A percentile compares a stretch with the other conserved stretches of the same genome.
Conservation (phyloP, 2,797 vertebrate species). For the Sebastes paucispinis region DNA sequence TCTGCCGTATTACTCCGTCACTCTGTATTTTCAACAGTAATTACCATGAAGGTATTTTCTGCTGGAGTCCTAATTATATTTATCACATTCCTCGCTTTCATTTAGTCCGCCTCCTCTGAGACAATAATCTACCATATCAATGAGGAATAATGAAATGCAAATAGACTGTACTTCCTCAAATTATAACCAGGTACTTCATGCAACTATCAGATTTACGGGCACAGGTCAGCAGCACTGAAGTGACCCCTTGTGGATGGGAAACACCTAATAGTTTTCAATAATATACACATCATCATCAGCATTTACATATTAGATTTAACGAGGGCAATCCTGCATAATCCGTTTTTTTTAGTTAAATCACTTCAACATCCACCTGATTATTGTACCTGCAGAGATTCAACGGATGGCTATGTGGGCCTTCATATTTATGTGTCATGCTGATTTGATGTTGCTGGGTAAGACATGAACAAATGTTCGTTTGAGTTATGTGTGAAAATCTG, state of each 20-base stretch:
- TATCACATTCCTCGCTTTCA: slow-evolving; percentile 54
- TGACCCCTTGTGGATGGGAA: neutral
- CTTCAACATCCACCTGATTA: neutral
- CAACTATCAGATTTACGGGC: slow-evolving; percentile 39
- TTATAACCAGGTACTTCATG: slow-evolving; percentile 20
- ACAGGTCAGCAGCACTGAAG: slow-evolving; percentile 18
- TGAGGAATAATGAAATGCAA: slow-evolving; percentile 58
- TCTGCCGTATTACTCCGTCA: slow-evolving; percentile 50
- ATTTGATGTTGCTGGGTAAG: neutral
- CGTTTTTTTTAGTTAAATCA: neutral
- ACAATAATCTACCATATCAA: slow-evolving; percentile 50
- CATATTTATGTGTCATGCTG: neutral
- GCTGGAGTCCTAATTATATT: slow-evolving; percentile 64
- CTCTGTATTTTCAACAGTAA: slow-evolving; percentile 67
- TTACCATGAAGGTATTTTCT: slow-evolving; percentile 67
- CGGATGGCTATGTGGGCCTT: neutral
- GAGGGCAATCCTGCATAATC: neutral
- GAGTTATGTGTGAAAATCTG: neutral
- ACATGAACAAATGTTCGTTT: neutral
- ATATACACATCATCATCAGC: slow-evolving; percentile 30
- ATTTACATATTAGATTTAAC: slow-evolving; percentile 29
- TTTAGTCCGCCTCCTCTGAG: slow-evolving; percentile 42
- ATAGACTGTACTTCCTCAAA: slow-evolving; percentile 45
- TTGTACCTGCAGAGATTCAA: neutral
- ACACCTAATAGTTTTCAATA: slow-evolving; percentile 39